Evolutionary conservation across 2,888 invertebrate species (phyloP), one percentile per base, ranked within the genome.

Genomic region (Cremastinae sp.): DNA sequence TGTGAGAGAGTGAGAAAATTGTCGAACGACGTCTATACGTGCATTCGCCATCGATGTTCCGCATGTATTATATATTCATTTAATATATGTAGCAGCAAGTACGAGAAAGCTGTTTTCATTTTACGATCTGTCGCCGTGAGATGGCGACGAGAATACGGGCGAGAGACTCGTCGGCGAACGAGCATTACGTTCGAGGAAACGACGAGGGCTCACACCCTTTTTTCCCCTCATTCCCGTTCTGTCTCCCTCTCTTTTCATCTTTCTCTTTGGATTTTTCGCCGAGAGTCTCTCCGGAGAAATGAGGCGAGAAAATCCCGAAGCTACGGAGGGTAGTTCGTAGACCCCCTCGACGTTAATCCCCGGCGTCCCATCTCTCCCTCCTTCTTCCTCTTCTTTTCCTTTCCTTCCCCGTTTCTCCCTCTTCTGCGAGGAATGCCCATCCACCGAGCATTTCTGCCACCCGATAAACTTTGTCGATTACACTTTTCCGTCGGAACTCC

Each of bases 381-480:
- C 61, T 81, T 75, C 79, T 2, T 41, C 78, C 77, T 77, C 76
- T 70, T 76, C 74, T 78, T 75, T 78, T 65, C 80, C 74, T 78
- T 71, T 64, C 49, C 28, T 35, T 51, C 71, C 70, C 74, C 20
- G 45, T 2, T 41, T 16, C 41, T 22, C 14, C 39, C 59, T 59
- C 47, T 39, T 45, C 56, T 47, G 43, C 53, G 51, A 58, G 69
- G 55, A 71, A 64, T 69, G 68, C 72, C 69, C 81, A 79, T 79
- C 80, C 71, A 56, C 75, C 80, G 78, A 81, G 82, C 83, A 81
- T 84, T 83, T 68, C 82, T 79, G 78, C 79, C 79, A 79, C 74
- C 81, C 86, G 86, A 86, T 86, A 87, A 87, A 87, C 85, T 87
- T 87, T 86, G 86, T 86, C 86, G 87, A 87, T 87, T 87, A 86